These are phyloP conservation scores for Echinometra lucunter DNA, from an alignment of 53 echinoderm and acorn worm species.

Conservation along the genomic window DNA sequence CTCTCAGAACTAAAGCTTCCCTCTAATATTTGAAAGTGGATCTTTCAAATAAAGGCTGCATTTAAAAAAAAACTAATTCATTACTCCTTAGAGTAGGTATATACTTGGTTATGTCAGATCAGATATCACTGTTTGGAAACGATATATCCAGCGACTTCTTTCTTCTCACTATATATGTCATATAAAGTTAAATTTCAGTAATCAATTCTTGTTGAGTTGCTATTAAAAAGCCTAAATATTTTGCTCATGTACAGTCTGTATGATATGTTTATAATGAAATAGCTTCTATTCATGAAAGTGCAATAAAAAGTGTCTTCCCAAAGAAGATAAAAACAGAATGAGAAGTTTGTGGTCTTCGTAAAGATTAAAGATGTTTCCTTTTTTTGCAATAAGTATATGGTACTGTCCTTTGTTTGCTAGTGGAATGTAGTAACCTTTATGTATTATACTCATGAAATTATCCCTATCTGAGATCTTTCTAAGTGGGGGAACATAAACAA, in stretches of 20 bases:
- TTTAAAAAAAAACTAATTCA: not conserved
- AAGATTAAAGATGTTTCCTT: not conserved
- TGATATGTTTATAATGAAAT: constrained; percentile 27
- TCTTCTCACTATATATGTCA: not conserved
- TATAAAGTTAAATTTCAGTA: not conserved
- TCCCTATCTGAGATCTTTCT: not conserved
- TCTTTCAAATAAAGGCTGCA: not conserved
- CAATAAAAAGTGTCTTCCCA: constrained; percentile 4
- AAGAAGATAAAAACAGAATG: not conserved
- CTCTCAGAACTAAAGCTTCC: not conserved
- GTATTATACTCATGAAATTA: no score
- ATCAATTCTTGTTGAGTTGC: not conserved
- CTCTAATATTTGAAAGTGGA: not conserved
- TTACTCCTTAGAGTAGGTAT: not conserved
- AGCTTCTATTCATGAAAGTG: not conserved
- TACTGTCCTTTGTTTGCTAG: not conserved
- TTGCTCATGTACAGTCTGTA: not conserved
- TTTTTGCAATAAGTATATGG: not conserved
- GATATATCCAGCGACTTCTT: no score
- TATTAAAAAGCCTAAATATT: not conserved
- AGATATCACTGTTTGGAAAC: no score
- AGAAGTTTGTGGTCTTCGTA: not conserved
- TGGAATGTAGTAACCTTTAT: not conserved
- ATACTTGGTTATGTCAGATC: not conserved
- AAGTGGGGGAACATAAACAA: no score